Evolutionary conservation across 2,113 vertebrate species (phyloP).

Genomic region (Pygoscelis antarcticus): DNA sequence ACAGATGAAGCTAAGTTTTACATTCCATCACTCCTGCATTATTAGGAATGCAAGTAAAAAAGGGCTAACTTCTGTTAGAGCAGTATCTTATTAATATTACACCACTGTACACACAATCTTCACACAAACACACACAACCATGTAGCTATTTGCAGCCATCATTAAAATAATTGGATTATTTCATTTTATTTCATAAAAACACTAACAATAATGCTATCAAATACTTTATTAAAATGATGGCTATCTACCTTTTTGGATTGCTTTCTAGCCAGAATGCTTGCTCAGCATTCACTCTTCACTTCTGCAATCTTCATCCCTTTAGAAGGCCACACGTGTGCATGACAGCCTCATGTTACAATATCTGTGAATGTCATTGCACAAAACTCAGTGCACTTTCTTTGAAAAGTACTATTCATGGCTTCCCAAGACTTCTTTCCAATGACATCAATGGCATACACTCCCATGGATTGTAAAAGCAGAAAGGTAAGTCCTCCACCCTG

Average conservation of each 20-base stretch:
- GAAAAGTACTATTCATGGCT: background rate
- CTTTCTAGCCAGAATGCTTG: background rate
- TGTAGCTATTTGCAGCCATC: background rate
- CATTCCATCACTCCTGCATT: background rate
- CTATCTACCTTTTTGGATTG: background rate
- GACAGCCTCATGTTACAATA: background rate
- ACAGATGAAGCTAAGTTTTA: background rate
- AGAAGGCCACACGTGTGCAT: background rate
- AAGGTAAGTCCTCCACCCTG: background rate
- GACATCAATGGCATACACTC: background rate
- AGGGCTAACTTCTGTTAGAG: background rate
- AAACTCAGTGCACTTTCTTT: background rate
- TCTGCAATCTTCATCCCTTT: background rate
- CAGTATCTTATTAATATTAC: background rate
- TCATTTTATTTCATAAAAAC: background rate
- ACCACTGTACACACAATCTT: background rate
- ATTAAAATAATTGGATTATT: background rate
- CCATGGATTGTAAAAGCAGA: background rate
- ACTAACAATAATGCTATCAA: background rate
- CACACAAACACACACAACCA: background rate
- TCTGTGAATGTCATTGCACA: background rate
- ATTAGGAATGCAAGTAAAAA: background rate
- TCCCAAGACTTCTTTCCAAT: background rate
- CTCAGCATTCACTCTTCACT: background rate
- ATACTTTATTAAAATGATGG: background rate